Evolutionary conservation across 1,140 invertebrate genomes (phyloP), one percentile per base, ranked within the genome.

Genomic region (Hycleus cichorii): DNA sequence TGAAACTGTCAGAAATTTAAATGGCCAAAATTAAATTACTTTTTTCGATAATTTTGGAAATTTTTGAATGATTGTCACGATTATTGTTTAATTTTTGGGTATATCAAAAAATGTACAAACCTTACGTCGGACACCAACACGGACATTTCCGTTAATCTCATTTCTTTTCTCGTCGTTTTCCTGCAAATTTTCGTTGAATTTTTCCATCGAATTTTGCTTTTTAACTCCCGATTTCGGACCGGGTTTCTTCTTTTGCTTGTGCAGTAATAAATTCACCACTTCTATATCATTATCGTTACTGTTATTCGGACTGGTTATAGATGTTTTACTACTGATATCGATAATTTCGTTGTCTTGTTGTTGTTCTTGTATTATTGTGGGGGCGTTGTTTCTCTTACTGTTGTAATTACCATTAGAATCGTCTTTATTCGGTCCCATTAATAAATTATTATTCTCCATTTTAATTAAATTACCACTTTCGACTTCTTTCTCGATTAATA

Each of bases 401-500:
- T 18, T 18, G 18, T 18, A 1, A 18, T 18, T 18, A 18, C 18
- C 18, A 18, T 18, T 18, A 2, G 18, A 7, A 18, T 48, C 54
- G 47, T 56, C 61, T 44, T 63, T 60, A 32, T 73, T 74, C 27
- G 80, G 79, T 1, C 83, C 83, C 40, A 87, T 71, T 12, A 83
- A 80, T 64, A 83, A 83, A 71, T 86, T 84, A 3, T 83, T 84
- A 73, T 85, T 86, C 43, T 78, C 76, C 57, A 85, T 71, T 64
- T 80, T 81, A n/a, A 83, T 79, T 47, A 88, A 67, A 64, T 83
- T 85, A 18, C 85, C 84, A 50, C 77, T 80, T 47, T 79, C 74
- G 2, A 87, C 75, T 69, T 88, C 85, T 64, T 83, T 83, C 45
- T 82, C 76, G 4, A 88, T 72, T 61, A 88, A 81, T 50, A 79